Evolutionary conservation across 2,888 invertebrate species (phyloP).

Genomic region (Brachynemurus nebulosus): DNA sequence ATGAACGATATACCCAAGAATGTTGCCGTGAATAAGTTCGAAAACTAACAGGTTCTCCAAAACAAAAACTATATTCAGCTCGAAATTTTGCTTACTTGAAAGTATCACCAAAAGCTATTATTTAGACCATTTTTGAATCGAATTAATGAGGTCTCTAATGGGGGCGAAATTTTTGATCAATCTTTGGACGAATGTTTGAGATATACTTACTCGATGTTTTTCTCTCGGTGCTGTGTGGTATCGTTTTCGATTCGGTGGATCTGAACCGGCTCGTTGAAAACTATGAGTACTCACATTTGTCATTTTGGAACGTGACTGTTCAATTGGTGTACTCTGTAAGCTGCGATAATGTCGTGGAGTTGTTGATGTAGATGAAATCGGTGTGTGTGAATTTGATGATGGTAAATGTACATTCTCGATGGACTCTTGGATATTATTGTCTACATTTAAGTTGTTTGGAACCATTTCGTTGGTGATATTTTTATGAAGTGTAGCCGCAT

Average conservation of each 20-base stretch:
- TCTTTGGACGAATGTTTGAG: too few relatives aligned
- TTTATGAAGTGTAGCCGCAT: slow-evolving; percentile 30
- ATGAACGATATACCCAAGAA: too few relatives aligned
- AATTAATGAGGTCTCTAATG: too few relatives aligned
- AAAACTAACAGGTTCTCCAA: too few relatives aligned
- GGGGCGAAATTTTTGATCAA: too few relatives aligned
- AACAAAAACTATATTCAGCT: too few relatives aligned
- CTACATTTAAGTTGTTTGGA: slow-evolving; percentile 7
- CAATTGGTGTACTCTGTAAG: slow-evolving; percentile 28
- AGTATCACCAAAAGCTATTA: too few relatives aligned
- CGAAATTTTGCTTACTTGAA: too few relatives aligned
- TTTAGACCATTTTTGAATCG: too few relatives aligned
- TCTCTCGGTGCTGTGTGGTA: slow-evolving; percentile 45
- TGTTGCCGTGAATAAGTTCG: too few relatives aligned
- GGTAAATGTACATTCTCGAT: neutral
- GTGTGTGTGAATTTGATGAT: slow-evolving; percentile 17
- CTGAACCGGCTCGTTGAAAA: slow-evolving; percentile 29
- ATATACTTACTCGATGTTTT: slow-evolving; percentile 39
- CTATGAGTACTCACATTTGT: slow-evolving; percentile 30
- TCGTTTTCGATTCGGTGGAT: slow-evolving; percentile 36
- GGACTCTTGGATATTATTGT: neutral
- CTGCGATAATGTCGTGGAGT: slow-evolving; percentile 29
- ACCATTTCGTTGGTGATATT: slow-evolving; percentile 22
- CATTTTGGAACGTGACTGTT: slow-evolving; percentile 29
- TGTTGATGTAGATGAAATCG: slow-evolving; percentile 17